Evolutionary conservation across 1,140 invertebrate species (phyloP).

Genomic region (Phymastichus coffea): DNA sequence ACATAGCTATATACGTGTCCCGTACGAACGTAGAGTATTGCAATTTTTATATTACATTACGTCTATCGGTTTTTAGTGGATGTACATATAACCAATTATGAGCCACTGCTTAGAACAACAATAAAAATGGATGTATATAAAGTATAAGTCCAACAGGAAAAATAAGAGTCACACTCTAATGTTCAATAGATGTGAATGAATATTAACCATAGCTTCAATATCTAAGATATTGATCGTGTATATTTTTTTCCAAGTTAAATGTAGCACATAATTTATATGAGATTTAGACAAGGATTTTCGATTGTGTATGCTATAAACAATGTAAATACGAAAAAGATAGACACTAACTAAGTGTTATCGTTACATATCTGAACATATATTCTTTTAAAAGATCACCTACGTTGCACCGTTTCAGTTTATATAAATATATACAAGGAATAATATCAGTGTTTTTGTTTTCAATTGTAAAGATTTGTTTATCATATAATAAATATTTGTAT

Average conservation of each 20-base stretch:
- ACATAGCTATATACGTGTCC: too few relatives aligned
- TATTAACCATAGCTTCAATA: constrained; percentile 2
- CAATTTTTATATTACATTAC: too few relatives aligned
- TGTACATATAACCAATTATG: constrained; percentile 28
- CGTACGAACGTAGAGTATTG: too few relatives aligned
- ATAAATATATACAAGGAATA: constrained; percentile 15
- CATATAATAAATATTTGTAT: constrained; percentile 24
- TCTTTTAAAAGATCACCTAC: constrained; percentile 17
- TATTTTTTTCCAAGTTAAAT: constrained; percentile 5
- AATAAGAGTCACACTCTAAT: constrained; percentile 12
- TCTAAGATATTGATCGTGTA: constrained; percentile 20
- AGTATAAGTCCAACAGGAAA: too few relatives aligned
- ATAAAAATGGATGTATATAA: constrained; percentile 23
- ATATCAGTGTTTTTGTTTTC: constrained; percentile 10
- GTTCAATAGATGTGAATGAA: constrained; percentile 6
- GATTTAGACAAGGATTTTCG: not conserved
- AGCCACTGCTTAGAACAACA: constrained; percentile 26
- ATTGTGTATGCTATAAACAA: constrained; percentile 4
- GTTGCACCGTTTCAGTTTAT: constrained; percentile 18
- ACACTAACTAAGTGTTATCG: constrained; percentile 5
- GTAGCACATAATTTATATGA: constrained; percentile 8
- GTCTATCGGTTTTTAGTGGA: constrained; percentile 10
- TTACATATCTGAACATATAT: constrained; percentile 23
- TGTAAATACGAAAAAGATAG: constrained; percentile 22
- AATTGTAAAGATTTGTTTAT: constrained; percentile 18